Evolutionary conservation across 1,140 invertebrate genomes (phyloP).

Genomic region (Cydia fagiglandana): DNA sequence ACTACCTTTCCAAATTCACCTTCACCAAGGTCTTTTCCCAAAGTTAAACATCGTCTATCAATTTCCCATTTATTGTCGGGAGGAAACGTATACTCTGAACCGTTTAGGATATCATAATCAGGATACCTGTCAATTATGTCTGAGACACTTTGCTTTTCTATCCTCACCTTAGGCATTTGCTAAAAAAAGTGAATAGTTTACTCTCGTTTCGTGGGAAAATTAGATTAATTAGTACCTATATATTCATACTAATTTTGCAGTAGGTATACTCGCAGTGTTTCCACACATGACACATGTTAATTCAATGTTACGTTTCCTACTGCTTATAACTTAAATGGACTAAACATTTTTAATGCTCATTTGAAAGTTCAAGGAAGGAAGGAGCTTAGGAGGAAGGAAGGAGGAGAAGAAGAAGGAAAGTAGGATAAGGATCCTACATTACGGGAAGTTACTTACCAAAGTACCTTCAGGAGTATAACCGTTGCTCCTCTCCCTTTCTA

Average conservation of each 20-base stretch:
- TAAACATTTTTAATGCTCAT: background rate
- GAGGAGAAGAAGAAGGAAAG: too few species aligned
- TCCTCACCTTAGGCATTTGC: background rate
- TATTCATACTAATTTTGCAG: too few species aligned
- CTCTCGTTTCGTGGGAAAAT: too few species aligned
- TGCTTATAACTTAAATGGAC: background rate
- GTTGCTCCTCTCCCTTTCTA: constrained; percentile 23
- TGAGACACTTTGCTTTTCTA: constrained; percentile 3
- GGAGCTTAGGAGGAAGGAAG: too few species aligned
- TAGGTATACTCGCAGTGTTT: too few species aligned
- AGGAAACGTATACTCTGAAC: background rate
- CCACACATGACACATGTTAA: background rate
- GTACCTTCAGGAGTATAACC: constrained; percentile 5
- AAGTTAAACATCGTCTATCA: background rate
- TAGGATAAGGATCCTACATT: too few species aligned
- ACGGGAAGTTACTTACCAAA: constrained; percentile 1
- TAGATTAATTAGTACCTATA: too few species aligned
- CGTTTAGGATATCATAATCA: background rate
- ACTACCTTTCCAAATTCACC: constrained; percentile 23
- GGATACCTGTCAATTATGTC: background rate
- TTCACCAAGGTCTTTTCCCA: constrained; percentile 15
- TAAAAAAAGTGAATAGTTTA: background rate
- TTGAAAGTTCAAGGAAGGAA: too few species aligned
- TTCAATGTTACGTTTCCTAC: background rate
- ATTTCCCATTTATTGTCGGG: constrained; percentile 7